Base-by-base conservation (phyloP, 2,888 invertebrate species). In the Ptilodon capucinus region DNA sequence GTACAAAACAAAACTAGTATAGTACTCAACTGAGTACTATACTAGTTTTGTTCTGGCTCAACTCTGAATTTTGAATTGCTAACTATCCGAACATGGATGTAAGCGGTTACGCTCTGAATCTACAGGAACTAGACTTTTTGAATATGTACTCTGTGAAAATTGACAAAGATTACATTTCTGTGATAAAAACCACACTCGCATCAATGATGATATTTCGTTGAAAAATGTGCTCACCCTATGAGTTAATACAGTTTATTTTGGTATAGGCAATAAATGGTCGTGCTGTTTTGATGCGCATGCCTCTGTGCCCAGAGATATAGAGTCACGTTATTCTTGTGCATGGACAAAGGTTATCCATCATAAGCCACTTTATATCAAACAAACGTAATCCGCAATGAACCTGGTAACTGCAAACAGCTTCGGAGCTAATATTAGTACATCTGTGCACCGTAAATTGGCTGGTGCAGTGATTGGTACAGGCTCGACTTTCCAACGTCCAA, bases 31-130 rank as follows among this genome's bases (percentile, higher is more conserved):
- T n/a, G n/a, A n/a, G n/a, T n/a, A n/a, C n/a, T n/a, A n/a, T n/a
- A n/a, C n/a, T n/a, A n/a, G n/a, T n/a, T n/a, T 69, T 64, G 71
- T 71, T 68, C 60, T 63, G 67, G 69, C 67, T 61, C 52, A 51
- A 50, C 58, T 60, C 64, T 62, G 64, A 72, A 71, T 71, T 76
- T 71, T 70, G 66, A 68, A 74, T 70, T 69, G 64, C 63, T 65
- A 74, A 72, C 74, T 71, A 71, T 68, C 60, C 53, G 40, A 47
- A 51, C 60, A 57, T 56, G 62, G 57, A 59, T 53, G 49, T 42
- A 45, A 60, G 60, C 43, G 48, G 62, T 68, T 60, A 62, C 54
- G 57, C 57, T 44, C 45, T 54, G n/a, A n/a, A n/a, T n/a, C n/a
- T n/a, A n/a, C n/a, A n/a, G n/a, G n/a, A n/a, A n/a, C n/a, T n/a